Evolutionary conservation across 2,888 invertebrate genomes (phyloP), one percentile per base, ranked within the genome.

Genomic region (Pediacus dermestoides): DNA sequence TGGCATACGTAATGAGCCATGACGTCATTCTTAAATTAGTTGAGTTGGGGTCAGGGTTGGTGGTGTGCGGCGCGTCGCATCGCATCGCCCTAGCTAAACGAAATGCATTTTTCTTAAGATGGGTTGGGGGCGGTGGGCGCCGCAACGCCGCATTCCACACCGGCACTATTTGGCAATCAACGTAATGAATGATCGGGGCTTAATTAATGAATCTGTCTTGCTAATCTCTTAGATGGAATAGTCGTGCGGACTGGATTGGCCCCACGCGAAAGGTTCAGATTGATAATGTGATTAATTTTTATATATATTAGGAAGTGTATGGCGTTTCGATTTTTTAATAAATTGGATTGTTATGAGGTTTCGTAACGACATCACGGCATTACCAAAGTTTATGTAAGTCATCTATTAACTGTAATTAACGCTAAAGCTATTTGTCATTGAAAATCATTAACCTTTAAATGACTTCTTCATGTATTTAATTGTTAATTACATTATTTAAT

Each of bases 161-260:
- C 12, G 12, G 10, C 46, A 46, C 39, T 40, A 46, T 37, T 33
- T 37, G 31, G 50, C 67, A 69, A 68, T 70, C 69, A 67, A 63
- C 66, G 63, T 68, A 70, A 70, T 68, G 69, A 70, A 68, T 67
- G 69, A 68, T 70, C 69, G 66, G 59, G 59, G 60, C 67, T 69
- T 68, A 70, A 68, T 70, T 69, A 70, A 70, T 69, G 70, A 70
- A 70, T 69, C 69, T 68, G 70, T 69, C 68, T 68, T 68, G 68
- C 69, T 70, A 70, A 69, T 70, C 70, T 70, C 66, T 66, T 68
- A 68, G 69, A 69, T 67, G 68, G 68, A 68, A 63, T 56, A 61
- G 61, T 62, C 64, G 64, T 59, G 62, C 61, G 50, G 59, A 57
- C 59, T 56, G 50, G 58, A 57, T 59, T 57, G 61, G 58, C 62